phyloP scores from a whole-genome alignment of 2,797 vertebrate genomes.

The Rhinella marina region DNA sequence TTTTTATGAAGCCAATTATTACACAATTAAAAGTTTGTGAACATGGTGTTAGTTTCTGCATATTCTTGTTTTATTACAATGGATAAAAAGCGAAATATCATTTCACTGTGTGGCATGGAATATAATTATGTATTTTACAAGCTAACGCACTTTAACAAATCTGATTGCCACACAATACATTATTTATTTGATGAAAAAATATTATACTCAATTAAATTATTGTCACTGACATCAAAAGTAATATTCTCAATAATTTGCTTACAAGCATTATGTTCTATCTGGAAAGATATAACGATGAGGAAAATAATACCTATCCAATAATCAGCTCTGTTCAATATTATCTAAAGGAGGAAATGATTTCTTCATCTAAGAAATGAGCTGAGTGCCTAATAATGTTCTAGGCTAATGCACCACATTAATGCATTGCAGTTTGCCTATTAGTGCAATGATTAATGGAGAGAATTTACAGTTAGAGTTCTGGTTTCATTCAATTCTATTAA shows the following conservation, averaged over 20 bases:
- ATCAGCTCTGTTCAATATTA: neutral
- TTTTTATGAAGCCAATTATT: neutral
- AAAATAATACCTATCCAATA: slow-evolving; percentile 19
- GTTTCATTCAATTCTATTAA: slow-evolving; percentile 55
- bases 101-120: too few relatives aligned
- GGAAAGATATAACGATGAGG: neutral
- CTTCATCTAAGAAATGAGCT: slow-evolving; percentile 13
- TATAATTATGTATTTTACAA: neutral
- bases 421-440: slow-evolving; percentile 50
- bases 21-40: neutral
- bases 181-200: neutral
- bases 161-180: neutral
- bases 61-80: neutral
- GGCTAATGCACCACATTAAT: slow-evolving; percentile 48
- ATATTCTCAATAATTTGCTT: neutral
- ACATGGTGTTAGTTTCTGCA: neutral
- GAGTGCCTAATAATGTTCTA: slow-evolving; percentile 14
- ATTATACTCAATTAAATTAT: neutral
- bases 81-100: too few relatives aligned
- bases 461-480: slow-evolving; percentile 28
- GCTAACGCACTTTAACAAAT: neutral
- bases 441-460: slow-evolving; percentile 59
- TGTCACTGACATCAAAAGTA: neutral
- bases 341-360: slow-evolving; percentile 32
- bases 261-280: neutral